phyloP scores from a whole-genome alignment of 2,797 vertebrate genomes.

The Percopsis omiscomaycus region DNA sequence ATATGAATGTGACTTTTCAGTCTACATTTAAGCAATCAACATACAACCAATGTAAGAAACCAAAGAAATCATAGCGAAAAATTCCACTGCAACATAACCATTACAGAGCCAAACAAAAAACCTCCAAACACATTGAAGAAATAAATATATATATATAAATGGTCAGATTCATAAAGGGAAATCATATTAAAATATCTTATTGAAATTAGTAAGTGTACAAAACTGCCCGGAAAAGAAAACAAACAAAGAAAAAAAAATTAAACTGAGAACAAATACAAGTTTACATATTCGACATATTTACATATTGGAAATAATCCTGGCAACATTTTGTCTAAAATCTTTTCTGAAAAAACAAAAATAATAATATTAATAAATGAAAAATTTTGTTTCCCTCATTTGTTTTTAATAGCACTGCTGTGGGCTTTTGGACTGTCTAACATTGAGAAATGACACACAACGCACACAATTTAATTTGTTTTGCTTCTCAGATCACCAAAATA shows the following conservation, averaged over 20 bases:
- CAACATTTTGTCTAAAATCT: slow-evolving; percentile 85
- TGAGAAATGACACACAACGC: slow-evolving; percentile 75
- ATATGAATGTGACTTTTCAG: slow-evolving; percentile 98
- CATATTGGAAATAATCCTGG: slow-evolving; percentile 87
- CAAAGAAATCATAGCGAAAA: slow-evolving; percentile 71
- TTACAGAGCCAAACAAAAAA: slow-evolving; percentile 82
- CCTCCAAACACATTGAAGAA: slow-evolving; percentile 92
- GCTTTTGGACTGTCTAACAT: slow-evolving; percentile 69
- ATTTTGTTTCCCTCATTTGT: slow-evolving; percentile 69
- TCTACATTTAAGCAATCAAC: slow-evolving; percentile 95
- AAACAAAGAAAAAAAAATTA: slow-evolving; percentile 76
- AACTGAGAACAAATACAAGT: slow-evolving; percentile 88
- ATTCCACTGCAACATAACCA: slow-evolving; percentile 82
- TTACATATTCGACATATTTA: slow-evolving; percentile 98
- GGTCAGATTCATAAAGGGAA: slow-evolving; percentile 90
- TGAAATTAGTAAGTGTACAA: slow-evolving; percentile 94
- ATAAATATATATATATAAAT: slow-evolving; percentile 99
- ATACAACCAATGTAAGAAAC: slow-evolving; percentile 85
- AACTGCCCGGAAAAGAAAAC: slow-evolving; percentile 86
- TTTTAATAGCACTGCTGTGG: slow-evolving; percentile 75
- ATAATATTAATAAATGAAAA: background rate
- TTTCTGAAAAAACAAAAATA: slow-evolving; percentile 47
- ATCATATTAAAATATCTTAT: slow-evolving; percentile 98
- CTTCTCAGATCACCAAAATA: slow-evolving; percentile 69
- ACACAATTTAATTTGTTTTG: slow-evolving; percentile 65